Base-by-base conservation (phyloP, 2,797 vertebrate species). In the Lutjanus argentimaculatus region DNA sequence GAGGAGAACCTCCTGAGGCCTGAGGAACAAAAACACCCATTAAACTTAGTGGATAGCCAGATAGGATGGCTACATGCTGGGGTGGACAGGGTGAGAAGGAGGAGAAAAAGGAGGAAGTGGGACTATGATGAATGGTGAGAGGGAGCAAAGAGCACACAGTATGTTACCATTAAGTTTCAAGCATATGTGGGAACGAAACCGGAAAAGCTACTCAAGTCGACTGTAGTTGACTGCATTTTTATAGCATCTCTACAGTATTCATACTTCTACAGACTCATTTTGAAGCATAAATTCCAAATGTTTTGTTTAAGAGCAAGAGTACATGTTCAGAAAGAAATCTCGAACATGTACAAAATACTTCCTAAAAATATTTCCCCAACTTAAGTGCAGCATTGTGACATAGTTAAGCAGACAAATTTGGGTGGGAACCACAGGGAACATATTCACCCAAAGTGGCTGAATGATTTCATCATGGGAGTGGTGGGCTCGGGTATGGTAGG, bases 401-500 rank as follows among this genome's bases (percentile, higher is more conserved):
- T 17, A 59, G 19, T 67, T 9, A n/a, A 22, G 12, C 36, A 43
- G 43, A 67, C 64, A 83, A 42, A 22, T 22, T 13, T 73, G 65
- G 40, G 65, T 63, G 13, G 74, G 40, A n/a, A 36, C 30, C 30
- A 3, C 70, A 14, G 21, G 30, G 30, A 36, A 36, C 30, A 36
- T n/a, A 14, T 36, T 57, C 21, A 43, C 9, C 0, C 15, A 77
- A 68, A 59, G 64, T 67, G 51, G 4, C 5, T 62, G 59, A 21
- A 67, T 91, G 86, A 92, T 81, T 86, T 86, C 80, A 90, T 83
- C 11, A 42, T 77, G 85, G 90, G 90, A 91, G 80, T 86, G 81
- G 89, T 84, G 79, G 80, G 75, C 51, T 48, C 75, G 76, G 46
- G 66, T 57, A 17, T 36, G 65, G 65, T 57, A 59, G 63, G 6